Evolutionary conservation across 2,888 invertebrate genomes (phyloP), one percentile per base, ranked within the genome.

Genomic region (Aspidiotus destructor): DNA sequence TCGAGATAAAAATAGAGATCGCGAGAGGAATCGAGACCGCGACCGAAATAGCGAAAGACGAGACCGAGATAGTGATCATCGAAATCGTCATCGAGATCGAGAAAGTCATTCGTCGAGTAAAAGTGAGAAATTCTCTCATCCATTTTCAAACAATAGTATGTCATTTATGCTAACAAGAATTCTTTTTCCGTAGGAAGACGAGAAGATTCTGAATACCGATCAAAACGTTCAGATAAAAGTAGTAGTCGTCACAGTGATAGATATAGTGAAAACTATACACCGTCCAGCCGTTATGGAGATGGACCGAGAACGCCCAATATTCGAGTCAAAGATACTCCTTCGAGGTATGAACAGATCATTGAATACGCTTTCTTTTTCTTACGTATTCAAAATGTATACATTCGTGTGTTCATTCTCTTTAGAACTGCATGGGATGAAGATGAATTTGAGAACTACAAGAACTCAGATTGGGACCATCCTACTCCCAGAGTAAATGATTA

Each of bases 401-500:
- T 57, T 13, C 52, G 40, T 16, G 11, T 57, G n/a, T 52, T 6
- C 40, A 52, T 62, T 41, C 42, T 60, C 41, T 83, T 83, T 60
- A 86, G 83, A 75, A 84, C 85, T 55, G 83, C 85, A n/a, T 88
- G 88, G 88, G 88, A 88, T 73, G 76, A 76, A 71, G 91, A 90
- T 72, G 91, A 82, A 7, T 82, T 81, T 52, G 79, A 79, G 7
- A 82, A 83, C 1, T 76, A 81, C 0, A 84, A 83, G 69, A 86
- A 84, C 73, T 94, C 94, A 0, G 85, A 86, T 64, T 97, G 96
- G 96, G 96, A 96, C 78, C 86, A 90, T 75, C 93, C 94, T 0
- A 95, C 95, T 0, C 96, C 95, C 0, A 64, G 63, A 9, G 60
- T 70, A 69, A 70, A 73, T 61, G 70, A 72, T 54, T 71, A 72